These are phyloP conservation scores for Synanthedon formicaeformis DNA, from an alignment of 2,888 invertebrate species.

Conservation along the genomic window DNA sequence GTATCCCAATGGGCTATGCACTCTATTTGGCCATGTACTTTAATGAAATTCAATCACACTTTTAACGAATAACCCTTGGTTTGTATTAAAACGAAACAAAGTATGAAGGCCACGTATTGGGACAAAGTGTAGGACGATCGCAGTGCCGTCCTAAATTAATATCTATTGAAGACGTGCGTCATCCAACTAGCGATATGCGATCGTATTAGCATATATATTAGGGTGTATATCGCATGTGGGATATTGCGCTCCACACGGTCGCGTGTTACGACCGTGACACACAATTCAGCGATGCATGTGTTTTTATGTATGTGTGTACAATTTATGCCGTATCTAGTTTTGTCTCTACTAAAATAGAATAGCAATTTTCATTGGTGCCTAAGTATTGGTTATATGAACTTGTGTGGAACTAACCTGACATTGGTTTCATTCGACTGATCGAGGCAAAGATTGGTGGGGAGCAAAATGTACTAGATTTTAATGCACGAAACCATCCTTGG, in stretches of 20 bases:
- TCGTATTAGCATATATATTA: background rate
- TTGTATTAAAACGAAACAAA: too few relatives aligned
- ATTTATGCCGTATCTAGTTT: constrained; percentile 9
- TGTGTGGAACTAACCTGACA: background rate
- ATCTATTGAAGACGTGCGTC: too few relatives aligned
- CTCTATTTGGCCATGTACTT: too few relatives aligned
- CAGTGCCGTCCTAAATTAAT: too few relatives aligned
- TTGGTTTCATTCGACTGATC: background rate
- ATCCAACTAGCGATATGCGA: too few relatives aligned
- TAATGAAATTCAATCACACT: too few relatives aligned
- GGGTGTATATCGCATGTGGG: background rate
- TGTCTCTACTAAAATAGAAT: constrained; percentile 1
- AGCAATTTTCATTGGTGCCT: background rate
- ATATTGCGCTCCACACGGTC: constrained; percentile 7
- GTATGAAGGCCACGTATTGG: too few relatives aligned
- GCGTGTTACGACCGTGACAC: constrained; percentile 14
- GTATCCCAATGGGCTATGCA: too few relatives aligned
- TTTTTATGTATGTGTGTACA: constrained; percentile 12
- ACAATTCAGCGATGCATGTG: constrained; percentile 10
- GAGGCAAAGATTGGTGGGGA: background rate
- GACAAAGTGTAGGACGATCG: too few relatives aligned
- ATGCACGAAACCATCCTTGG: too few relatives aligned
- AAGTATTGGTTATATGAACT: background rate
- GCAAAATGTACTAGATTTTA: too few relatives aligned
- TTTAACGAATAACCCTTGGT: too few relatives aligned